Base-by-base conservation (phyloP, 1,140 invertebrate genomes). In the Paracyclopina nana region DNA sequence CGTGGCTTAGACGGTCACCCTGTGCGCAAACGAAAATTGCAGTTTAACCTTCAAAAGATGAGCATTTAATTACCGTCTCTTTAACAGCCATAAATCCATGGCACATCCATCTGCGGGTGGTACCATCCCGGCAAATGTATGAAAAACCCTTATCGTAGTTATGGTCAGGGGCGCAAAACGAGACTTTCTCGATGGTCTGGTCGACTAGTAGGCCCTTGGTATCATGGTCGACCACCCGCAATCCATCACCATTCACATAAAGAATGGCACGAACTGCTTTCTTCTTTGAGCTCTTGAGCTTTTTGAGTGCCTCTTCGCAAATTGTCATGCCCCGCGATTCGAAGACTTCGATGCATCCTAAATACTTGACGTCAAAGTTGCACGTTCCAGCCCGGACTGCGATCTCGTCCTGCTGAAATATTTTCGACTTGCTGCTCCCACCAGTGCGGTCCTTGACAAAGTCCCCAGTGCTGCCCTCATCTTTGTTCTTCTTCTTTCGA, bases 121-220 rank as follows among this genome's bases (percentile, higher is more conserved):
- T 82, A 46, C 77, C 82, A 63, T 84, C 82, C 58, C 79, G 73
- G 61, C 85, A 86, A 56, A 87, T 85, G 62, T 84, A 94, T 50
- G 85, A 86, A 66, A 99, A 99, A 9, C 94, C 95, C 56, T 87
- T 81, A 58, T 97, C 91, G 61, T 97, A 85, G 64, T 96, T 95
- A 52, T 92, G 74, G 68, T 99, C 95, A 0, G 95, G 95, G 6
- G 95, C 91, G 69, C 95, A 99, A 66, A 99, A 99, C 2, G 92
- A 98, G 0, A 99, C 95, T 66, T 99, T 99, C 62, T 99, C 95
- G 54, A 99, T 98, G 3, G 94, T 99, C 67, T 99, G 95, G 70
- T 99, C 95, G 12, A 99, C 90, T 55, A 99, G 90, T 42, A 99
- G 71, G 24, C 91, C 92, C 69, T 96, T 97, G 8, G 90, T 96